Conservation (phyloP, 2,797 vertebrate genomes). For the Carapus acus region DNA sequence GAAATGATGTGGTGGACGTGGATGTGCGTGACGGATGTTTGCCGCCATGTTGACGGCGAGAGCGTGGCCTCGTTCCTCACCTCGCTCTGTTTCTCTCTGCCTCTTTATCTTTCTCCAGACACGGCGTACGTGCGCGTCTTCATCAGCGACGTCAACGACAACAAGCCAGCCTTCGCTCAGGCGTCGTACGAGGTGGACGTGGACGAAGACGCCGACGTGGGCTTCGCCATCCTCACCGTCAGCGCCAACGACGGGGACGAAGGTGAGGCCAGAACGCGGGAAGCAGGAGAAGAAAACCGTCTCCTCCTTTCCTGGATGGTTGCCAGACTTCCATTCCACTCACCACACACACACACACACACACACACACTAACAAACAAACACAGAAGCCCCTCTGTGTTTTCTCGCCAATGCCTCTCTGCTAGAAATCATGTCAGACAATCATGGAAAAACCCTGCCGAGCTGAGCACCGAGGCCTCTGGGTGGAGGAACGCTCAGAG, state of each 20-base stretch:
- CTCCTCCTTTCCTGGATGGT: too few species aligned
- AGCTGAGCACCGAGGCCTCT: constrained; percentile 12
- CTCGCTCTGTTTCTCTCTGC: neutral
- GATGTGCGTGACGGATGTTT: constrained; percentile 38
- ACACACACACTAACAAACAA: constrained; percentile 3
- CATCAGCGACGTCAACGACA: constrained; percentile 87
- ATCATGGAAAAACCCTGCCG: constrained; percentile 5
- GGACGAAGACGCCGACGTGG: constrained; percentile 83
- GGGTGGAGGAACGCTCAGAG: constrained; percentile 13
- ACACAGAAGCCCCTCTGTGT: constrained; percentile 5
- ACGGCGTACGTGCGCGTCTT: constrained; percentile 81
- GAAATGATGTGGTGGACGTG: constrained; percentile 7
- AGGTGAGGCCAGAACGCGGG: constrained; percentile 66
- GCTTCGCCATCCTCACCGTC: constrained; percentile 77
- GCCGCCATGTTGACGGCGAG: constrained; percentile 55
- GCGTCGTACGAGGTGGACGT: constrained; percentile 77
- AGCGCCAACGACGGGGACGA: constrained; percentile 85
- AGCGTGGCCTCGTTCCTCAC: constrained; percentile 47
- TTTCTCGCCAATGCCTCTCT: constrained; percentile 10
- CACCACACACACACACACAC: constrained; percentile 2
- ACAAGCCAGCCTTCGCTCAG: constrained; percentile 81
- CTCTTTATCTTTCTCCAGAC: constrained; percentile 62
- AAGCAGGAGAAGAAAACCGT: too few species aligned
- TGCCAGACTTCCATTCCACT: too few species aligned
- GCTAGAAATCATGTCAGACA: constrained; percentile 2